Evolutionary conservation across 2,797 vertebrate genomes (phyloP).

Genomic region (Danionella dracula): DNA sequence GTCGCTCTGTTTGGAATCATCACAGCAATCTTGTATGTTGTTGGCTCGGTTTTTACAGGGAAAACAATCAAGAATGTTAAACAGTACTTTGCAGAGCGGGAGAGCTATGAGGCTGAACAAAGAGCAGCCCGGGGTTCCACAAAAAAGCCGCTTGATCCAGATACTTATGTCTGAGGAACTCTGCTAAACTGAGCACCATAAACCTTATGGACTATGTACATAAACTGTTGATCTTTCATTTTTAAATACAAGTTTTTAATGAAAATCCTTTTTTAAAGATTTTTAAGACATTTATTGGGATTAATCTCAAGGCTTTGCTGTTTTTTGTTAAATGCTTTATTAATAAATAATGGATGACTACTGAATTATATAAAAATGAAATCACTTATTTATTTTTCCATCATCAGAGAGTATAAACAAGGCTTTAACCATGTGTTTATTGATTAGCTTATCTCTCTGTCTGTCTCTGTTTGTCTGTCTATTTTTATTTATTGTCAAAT

Average conservation of each 20-base stretch:
- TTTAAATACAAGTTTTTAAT: background rate
- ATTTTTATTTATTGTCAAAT: too few species aligned
- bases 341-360: background rate
- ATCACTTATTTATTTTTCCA: too few species aligned
- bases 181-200: background rate
- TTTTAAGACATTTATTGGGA: background rate
- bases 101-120: background rate
- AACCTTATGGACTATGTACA: background rate
- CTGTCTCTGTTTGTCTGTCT: too few species aligned
- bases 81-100: constrained; percentile 49
- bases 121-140: constrained; percentile 19
- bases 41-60: constrained; percentile 66
- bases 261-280: background rate
- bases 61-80: constrained; percentile 62
- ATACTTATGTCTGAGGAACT: constrained; percentile 31
- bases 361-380: background rate
- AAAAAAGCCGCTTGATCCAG: background rate
- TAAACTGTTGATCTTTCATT: background rate
- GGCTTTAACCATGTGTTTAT: too few species aligned
- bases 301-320: background rate
- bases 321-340: background rate
- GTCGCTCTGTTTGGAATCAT: constrained; percentile 83
- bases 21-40: constrained; percentile 75
- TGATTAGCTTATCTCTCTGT: too few species aligned
- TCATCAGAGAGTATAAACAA: too few species aligned